Base-by-base conservation (phyloP, 2,113 vertebrate genomes). In the Oreochromis spilurus region DNA sequence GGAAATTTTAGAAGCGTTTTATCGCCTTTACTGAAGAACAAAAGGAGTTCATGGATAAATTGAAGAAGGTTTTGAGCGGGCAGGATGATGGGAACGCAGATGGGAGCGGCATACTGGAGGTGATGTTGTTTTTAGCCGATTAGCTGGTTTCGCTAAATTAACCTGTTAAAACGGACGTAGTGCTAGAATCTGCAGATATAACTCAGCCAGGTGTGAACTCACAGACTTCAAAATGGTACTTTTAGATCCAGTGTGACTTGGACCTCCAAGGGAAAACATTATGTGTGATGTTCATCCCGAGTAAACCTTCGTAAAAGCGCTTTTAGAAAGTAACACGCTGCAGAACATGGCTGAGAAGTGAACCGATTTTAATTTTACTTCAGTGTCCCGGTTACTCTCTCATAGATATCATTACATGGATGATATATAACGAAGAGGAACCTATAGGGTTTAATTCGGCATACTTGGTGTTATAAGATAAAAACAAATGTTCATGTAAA, bases 1-100 rank as follows among this genome's bases (percentile, higher is more conserved):
- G 72, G 72, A 34, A 52, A 77, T 50, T 34, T 55, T 14, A 17
- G 78, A 17, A 31, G 24, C 9, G 24, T 50, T 77, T 77, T 12
- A 31, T 77, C 11, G 11, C 9, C 3, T 7, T 17, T 31, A 26
- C n/a, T 14, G 29, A 38, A 14, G 3, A 43, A 43, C 9, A 70
- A 4, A 6, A 2, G 2, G 17, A 5, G 16, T 21, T 21, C 0
- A 98, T 98, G 98, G 98, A 98, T 89, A 98, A 98, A 87, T 89
- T 99, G 53, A 98, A 98, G 96, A 96, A 95, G 92, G 97, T 98
- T 87, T 91, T 99, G 84, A 97, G 97, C 78, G 97, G 97, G 2
- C 96, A 96, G 78, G 97, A 99, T 81, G 96, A 85, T 1, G 10
- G 93, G 1, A 81, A 21, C 72, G 48, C 79, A 82, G 97, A 98